phyloP scores from a whole-genome alignment of 2,888 invertebrate species.

The Idaea aversata region DNA sequence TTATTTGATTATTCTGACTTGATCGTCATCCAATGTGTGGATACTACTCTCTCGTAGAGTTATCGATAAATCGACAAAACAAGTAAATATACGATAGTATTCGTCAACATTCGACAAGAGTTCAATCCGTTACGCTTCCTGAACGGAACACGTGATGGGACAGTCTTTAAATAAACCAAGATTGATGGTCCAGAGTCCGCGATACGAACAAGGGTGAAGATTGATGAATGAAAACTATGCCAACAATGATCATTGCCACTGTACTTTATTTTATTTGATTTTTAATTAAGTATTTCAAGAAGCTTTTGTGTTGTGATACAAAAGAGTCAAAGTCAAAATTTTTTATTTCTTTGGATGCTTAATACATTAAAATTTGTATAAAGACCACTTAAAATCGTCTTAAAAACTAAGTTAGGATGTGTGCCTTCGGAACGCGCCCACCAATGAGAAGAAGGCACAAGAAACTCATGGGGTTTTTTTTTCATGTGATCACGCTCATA shows the following conservation, averaged over 20 bases:
- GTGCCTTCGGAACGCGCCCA: too few species aligned
- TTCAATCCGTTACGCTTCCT: slow-evolving; percentile 37
- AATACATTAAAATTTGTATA: too few species aligned
- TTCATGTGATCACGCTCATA: too few species aligned
- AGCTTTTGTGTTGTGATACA: slow-evolving; percentile 8
- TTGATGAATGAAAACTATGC: slow-evolving; percentile 40
- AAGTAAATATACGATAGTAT: background rate
- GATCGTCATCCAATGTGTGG: background rate
- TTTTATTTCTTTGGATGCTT: too few species aligned
- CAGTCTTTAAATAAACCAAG: slow-evolving; percentile 50
- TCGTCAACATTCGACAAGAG: slow-evolving; percentile 23
- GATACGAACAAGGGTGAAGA: slow-evolving; percentile 64
- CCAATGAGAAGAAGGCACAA: too few species aligned
- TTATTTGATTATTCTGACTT: too few species aligned
- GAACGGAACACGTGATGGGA: slow-evolving; percentile 40
- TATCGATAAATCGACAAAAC: background rate
- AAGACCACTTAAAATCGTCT: too few species aligned
- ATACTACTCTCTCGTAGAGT: background rate
- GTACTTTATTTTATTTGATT: slow-evolving; percentile 28
- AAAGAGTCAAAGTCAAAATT: background rate
- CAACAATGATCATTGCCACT: slow-evolving; percentile 43
- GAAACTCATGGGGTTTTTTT: too few species aligned
- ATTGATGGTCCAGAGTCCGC: slow-evolving; percentile 61
- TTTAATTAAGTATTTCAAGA: slow-evolving; percentile 22
- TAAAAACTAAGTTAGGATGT: too few species aligned